Conservation (phyloP, 2,888 invertebrate species). For the Apamea epomidion region DNA sequence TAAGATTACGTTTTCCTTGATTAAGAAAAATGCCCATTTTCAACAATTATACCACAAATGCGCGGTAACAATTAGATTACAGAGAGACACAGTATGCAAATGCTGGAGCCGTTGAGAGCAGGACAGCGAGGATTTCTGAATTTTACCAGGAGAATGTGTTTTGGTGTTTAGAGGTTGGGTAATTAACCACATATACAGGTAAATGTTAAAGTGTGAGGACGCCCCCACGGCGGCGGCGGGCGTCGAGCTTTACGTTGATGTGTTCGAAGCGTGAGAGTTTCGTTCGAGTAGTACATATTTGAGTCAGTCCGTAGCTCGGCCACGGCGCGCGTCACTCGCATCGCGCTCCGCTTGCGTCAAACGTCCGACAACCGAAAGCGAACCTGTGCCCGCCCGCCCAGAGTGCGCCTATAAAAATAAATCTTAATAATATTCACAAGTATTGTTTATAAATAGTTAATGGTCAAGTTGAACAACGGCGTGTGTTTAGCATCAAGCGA, state of each 20-base stretch:
- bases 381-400: slow-evolving; percentile 75
- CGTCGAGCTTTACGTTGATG: slow-evolving; percentile 67
- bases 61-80: slow-evolving; percentile 12
- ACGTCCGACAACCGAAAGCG: slow-evolving; percentile 65
- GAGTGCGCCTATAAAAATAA: slow-evolving; percentile 66
- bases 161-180: slow-evolving; percentile 32
- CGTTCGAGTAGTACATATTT: slow-evolving; percentile 64
- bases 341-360: slow-evolving; percentile 70
- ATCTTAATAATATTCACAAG: slow-evolving; percentile 50
- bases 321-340: slow-evolving; percentile 73
- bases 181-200: slow-evolving; percentile 58
- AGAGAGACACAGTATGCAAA: not conserved
- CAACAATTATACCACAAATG: slow-evolving; percentile 61
- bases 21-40: slow-evolving; percentile 74
- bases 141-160: slow-evolving; percentile 27
- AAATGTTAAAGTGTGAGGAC: slow-evolving; percentile 59
- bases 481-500: slow-evolving; percentile 48
- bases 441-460: slow-evolving; percentile 49
- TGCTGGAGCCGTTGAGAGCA: not conserved
- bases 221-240: slow-evolving; percentile 64
- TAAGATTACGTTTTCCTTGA: slow-evolving; percentile 82
- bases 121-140: slow-evolving; percentile 7
- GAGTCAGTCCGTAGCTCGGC: slow-evolving; percentile 77
- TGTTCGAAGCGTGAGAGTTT: slow-evolving; percentile 69
- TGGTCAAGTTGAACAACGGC: slow-evolving; percentile 38